A percentile compares a stretch with the other conserved stretches of the same genome.
Evolutionary conservation across 2,888 invertebrate species (phyloP).

Genomic region (Saturnia japonica): DNA sequence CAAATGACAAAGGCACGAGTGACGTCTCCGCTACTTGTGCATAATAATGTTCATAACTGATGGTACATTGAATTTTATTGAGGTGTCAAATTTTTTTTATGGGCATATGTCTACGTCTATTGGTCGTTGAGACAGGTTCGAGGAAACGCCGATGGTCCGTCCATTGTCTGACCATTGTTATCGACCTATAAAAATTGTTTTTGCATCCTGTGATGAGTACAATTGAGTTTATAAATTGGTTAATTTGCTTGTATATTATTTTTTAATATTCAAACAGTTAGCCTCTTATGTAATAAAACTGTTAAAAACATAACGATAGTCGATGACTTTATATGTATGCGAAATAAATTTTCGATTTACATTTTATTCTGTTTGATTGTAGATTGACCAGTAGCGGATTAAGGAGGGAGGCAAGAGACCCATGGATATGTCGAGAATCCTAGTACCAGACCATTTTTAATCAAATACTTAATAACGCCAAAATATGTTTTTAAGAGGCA

Average conservation of each 20-base stretch:
- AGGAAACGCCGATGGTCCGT: constrained; percentile 27
- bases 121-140: constrained; percentile 31
- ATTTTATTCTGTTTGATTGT: too few species aligned
- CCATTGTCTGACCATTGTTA: constrained; percentile 34
- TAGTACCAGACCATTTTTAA: too few species aligned
- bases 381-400: too few species aligned
- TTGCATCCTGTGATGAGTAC: constrained; percentile 47
- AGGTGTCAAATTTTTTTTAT: constrained; percentile 50
- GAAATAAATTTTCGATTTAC: neutral
- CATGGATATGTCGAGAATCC: too few species aligned
- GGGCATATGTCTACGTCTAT: constrained; percentile 31
- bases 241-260: constrained; percentile 40
- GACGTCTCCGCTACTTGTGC: neutral
- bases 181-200: constrained; percentile 42
- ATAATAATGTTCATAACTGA: constrained; percentile 3
- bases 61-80: constrained; percentile 30
- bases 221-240: constrained; percentile 54
- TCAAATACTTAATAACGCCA: too few species aligned
- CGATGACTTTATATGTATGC: neutral
- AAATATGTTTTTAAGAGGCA: too few species aligned
- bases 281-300: constrained; percentile 3
- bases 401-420: too few species aligned
- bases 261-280: constrained; percentile 19
- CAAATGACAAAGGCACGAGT: neutral
- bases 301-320: neutral